Base-by-base conservation (phyloP, 2,888 invertebrate genomes). In the Pyrrhia umbra region DNA sequence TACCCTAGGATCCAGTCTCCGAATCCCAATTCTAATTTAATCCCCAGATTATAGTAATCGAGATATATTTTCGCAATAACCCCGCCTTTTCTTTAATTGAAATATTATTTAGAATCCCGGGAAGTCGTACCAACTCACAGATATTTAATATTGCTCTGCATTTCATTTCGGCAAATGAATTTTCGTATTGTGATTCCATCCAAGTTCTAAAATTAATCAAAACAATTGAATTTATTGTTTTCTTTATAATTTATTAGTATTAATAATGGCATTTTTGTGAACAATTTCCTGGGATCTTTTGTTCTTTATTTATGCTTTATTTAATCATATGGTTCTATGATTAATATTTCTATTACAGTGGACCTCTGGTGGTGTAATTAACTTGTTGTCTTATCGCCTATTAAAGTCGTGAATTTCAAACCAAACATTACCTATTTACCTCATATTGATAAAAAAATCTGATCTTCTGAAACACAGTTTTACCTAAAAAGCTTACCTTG, bases 91-190 rank as follows among this genome's bases (percentile, higher is more conserved):
- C 46, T 62, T 47, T 69, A 70, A 74, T 70, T 75, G 67, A 49
- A 74, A 75, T 78, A 75, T 67, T 60, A 42, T 46, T 61, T 27
- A 73, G 63, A 65, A 49, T 37, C 43, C 45, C 15, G n/a, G 45
- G 70, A 77, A 79, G 57, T 51, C 37, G n/a, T 59, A 55, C 37
- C 9, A 42, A 52, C 40, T 27, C 45, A 43, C 37, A 57, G 78
- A 66, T 79, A 77, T 75, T 78, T 68, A 76, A 80, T 76, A 74
- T 78, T 56, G 47, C 52, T 80, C 52, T 64, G 70, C 70, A 78
- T 80, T 80, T 79, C 47, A 51, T 69, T 64, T 52, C 18, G 15
- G 30, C 5, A 68, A 67, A 75, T 72, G 50, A 71, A 77, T 69
- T 70, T 49, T 52, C 54, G 27, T 68, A 68, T 76, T 78, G 66